Percentiles rank a stretch among this genome's conserved stretches.
These are phyloP conservation scores for Caenorhabditis sulstoni DNA, from an alignment of 2,888 invertebrate species.

Conservation along the genomic window DNA sequence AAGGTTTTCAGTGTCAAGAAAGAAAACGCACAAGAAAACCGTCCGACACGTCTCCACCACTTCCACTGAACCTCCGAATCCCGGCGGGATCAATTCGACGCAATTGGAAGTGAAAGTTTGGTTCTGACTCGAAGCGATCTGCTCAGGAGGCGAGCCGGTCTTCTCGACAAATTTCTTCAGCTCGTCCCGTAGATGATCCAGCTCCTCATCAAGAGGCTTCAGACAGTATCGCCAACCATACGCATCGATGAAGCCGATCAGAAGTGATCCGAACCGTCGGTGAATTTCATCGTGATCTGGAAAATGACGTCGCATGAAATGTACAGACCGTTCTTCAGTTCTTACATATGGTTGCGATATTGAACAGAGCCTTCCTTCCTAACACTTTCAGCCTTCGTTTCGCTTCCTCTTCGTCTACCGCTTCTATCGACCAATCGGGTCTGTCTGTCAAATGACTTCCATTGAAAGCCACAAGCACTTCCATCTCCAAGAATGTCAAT, in stretches of 20 bases:
- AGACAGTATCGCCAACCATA: constrained; percentile 20
- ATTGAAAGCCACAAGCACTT: constrained; percentile 11
- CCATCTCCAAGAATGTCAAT: background rate
- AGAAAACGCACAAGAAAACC: too few relatives aligned
- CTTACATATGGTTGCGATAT: constrained; percentile 20
- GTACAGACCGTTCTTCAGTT: background rate
- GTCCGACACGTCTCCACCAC: background rate
- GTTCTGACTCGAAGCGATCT: too few relatives aligned
- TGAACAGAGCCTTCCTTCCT: constrained; percentile 22
- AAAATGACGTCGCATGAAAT: background rate
- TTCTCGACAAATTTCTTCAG: background rate
- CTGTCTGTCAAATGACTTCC: background rate
- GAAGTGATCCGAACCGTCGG: constrained; percentile 25
- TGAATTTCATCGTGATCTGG: constrained; percentile 18
- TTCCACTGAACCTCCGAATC: background rate
- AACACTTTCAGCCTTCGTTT: constrained; percentile 7
- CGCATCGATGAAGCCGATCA: background rate
- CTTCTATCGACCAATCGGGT: background rate
- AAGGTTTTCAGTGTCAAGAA: too few relatives aligned
- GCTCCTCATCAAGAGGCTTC: constrained; percentile 9
- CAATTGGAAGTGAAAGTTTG: too few relatives aligned
- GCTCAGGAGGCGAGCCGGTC: background rate
- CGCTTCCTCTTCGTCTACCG: constrained; percentile 20
- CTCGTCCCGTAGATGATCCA: constrained; percentile 16
- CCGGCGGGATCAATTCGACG: too few relatives aligned